Base-by-base conservation (phyloP, 2,888 invertebrate species). In the Linyphia triangularis region DNA sequence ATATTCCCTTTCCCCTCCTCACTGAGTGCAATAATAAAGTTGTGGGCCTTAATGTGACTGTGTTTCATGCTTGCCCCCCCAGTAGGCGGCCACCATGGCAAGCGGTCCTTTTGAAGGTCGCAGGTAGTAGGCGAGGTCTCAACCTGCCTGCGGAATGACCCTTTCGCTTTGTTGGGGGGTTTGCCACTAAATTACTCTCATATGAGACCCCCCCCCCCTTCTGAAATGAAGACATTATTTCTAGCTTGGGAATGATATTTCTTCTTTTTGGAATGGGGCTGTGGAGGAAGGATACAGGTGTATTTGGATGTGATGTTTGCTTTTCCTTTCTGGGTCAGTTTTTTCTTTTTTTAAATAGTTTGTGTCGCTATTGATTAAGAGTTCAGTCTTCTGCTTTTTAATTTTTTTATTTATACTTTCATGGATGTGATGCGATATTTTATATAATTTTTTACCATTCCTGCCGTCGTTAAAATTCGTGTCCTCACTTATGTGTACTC, bases 21-120 rank as follows among this genome's bases (percentile, higher is more conserved):
- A 28, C 28, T 51, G 9, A 22, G 9, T 13, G 26, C 30, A 13
- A 28, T 79, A 79, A 79, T 75, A 61, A 63, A 65, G 51, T n/a
- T 67, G 19, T 43, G 43, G 28, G 26, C 33, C 24, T 26, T 83
- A 83, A 75, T 83, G 65, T 67, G 83, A 82, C 70, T 82, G 70
- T 40, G 22, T 51, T 30, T 43, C 43, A 22, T 13, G 19, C 65
- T 28, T 5, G n/a, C 16, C 26, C 59, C 37, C 13, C 61, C 37
- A 30, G 72, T n/a, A 72, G 78, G 70, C 85, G 70, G 40, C 69
- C n/a, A 70, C 61, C 78, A 77, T 43, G 28, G 67, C 65, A 30
- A 65, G 81, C 86, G 86, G 86, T 22, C 75, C 75, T 67, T 82
- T 86, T 86, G 86, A 86, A 59, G 73, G 57, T 59, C 67, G 73